Evolutionary conservation across 2,888 invertebrate species (phyloP).

Genomic region (Rotaria socialis): DNA sequence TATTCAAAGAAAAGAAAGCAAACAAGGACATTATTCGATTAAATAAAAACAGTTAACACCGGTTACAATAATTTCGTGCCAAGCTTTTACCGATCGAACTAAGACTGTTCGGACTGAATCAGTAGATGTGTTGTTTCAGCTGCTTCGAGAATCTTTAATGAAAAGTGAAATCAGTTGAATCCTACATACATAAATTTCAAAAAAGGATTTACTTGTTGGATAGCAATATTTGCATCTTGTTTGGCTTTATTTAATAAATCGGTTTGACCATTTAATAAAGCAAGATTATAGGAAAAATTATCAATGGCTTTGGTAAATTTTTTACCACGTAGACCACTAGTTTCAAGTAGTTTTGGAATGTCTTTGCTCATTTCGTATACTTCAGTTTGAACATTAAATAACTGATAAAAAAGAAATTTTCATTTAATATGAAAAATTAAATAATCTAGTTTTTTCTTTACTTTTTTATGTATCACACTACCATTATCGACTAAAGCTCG

Average conservation of each 20-base stretch:
- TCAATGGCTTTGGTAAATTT: conserved; percentile 24
- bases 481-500: conserved; percentile 28
- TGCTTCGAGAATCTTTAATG: conserved; percentile 26
- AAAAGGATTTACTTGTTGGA: neutral
- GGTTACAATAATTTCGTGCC: neutral
- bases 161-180: neutral
- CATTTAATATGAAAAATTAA: neutral
- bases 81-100: too few species aligned
- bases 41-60: neutral
- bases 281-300: conserved; percentile 32
- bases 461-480: conserved; percentile 28
- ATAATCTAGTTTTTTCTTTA: neutral
- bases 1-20: neutral
- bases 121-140: conserved; percentile 35
- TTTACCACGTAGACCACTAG: neutral
- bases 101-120: neutral
- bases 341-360: conserved; percentile 2
- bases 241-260: conserved; percentile 35
- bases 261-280: conserved; percentile 6
- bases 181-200: neutral
- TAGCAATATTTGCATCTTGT: conserved; percentile 29
- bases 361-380: conserved; percentile 26
- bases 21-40: neutral
- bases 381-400: conserved; percentile 15
- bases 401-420: neutral